Conservation (phyloP, 1,140 invertebrate species). For the Penaeus japonicus region DNA sequence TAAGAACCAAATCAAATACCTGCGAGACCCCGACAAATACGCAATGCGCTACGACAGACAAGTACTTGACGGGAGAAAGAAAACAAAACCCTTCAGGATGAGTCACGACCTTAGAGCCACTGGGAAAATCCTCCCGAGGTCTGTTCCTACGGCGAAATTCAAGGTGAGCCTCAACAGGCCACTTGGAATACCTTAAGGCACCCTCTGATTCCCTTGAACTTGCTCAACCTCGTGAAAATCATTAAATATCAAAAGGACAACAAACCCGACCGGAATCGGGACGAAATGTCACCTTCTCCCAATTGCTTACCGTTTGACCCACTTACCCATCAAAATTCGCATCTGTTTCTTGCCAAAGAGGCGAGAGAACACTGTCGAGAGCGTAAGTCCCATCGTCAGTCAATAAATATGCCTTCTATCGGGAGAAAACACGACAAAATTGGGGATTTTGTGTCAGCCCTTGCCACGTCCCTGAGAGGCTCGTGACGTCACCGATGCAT, state of each 20-base stretch:
- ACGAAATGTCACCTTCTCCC: background rate
- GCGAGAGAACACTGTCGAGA: constrained; percentile 76
- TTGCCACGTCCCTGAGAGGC: background rate
- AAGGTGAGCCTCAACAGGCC: too few relatives aligned
- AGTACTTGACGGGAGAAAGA: too few relatives aligned
- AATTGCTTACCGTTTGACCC: background rate
- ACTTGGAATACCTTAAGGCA: too few relatives aligned
- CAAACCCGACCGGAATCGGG: background rate
- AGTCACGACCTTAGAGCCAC: too few relatives aligned
- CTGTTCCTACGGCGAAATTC: too few relatives aligned
- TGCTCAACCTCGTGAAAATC: too few relatives aligned
- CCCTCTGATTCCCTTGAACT: too few relatives aligned
- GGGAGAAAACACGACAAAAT: background rate
- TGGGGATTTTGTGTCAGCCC: background rate
- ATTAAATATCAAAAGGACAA: constrained; percentile 19
- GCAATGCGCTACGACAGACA: too few relatives aligned
- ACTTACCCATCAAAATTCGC: constrained; percentile 91
- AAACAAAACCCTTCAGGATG: too few relatives aligned
- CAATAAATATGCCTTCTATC: background rate
- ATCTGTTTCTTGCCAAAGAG: constrained; percentile 99
- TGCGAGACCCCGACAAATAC: too few relatives aligned
- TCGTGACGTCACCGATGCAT: background rate
- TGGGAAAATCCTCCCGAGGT: too few relatives aligned
- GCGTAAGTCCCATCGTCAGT: constrained; percentile 52
- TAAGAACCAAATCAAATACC: too few relatives aligned